These are phyloP conservation scores for Yoshiicerus persimilis DNA, from an alignment of 1,140 invertebrate species.

Conservation along the genomic window DNA sequence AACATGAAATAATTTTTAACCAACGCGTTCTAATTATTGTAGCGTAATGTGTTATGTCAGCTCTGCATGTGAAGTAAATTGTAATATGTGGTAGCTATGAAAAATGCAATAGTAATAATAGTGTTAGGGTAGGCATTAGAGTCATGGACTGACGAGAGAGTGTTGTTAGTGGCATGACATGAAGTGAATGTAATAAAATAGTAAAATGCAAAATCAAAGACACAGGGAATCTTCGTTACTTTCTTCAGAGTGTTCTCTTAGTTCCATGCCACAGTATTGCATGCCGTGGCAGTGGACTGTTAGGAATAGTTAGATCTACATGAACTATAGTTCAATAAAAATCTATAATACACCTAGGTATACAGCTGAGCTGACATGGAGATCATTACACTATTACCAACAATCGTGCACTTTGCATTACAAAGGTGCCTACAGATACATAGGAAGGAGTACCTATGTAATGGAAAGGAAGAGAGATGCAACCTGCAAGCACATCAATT, in stretches of 20 bases:
- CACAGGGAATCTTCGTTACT: neutral
- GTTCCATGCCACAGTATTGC: neutral
- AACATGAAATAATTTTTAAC: no score
- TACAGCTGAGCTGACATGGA: neutral
- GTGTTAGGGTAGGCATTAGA: neutral
- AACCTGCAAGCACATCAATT: neutral
- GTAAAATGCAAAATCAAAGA: neutral
- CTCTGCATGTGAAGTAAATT: no score
- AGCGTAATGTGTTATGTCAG: neutral
- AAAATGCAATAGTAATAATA: neutral
- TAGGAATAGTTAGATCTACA: neutral
- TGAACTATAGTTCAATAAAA: neutral
- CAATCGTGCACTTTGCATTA: neutral
- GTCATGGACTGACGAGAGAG: neutral
- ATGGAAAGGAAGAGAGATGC: neutral
- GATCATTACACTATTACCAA: neutral
- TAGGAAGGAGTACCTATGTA: neutral
- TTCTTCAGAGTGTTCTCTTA: neutral
- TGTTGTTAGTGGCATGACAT: neutral
- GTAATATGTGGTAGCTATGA: neutral
- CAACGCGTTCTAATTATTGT: neutral
- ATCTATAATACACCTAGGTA: neutral
- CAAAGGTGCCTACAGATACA: neutral
- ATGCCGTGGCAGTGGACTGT: no score
- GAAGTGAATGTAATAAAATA: neutral